A percentile compares a stretch with the other conserved stretches of the same genome.
Conservation (phyloP, 2,113 vertebrate genomes). For the Hassar affinis region DNA sequence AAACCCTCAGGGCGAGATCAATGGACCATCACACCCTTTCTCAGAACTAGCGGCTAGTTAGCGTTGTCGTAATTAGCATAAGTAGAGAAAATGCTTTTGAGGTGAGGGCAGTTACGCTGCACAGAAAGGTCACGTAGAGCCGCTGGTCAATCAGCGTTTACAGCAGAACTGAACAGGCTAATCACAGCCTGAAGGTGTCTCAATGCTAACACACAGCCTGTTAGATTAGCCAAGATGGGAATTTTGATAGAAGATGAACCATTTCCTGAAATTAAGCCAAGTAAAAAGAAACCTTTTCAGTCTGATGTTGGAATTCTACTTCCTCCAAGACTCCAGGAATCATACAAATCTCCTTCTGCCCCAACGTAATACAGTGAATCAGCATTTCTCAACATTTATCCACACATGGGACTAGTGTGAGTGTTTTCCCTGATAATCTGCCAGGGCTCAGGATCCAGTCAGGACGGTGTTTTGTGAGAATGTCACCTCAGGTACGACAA, state of each 20-base stretch:
- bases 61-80: background rate
- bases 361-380: background rate
- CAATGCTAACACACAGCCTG: background rate
- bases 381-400: background rate
- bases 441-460: background rate
- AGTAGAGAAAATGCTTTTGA: background rate
- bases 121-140: background rate
- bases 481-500: background rate
- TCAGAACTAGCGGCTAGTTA: slow-evolving; percentile 18
- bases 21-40: slow-evolving; percentile 39
- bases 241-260: background rate
- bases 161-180: background rate
- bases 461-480: background rate
- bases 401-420: background rate
- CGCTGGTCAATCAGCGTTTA: slow-evolving; percentile 11
- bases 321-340: background rate
- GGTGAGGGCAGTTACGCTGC: background rate
- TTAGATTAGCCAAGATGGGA: background rate
- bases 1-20: slow-evolving; percentile 23
- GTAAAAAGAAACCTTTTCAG: background rate
- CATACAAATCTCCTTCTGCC: background rate
- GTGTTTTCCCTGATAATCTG: background rate
- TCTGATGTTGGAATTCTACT: background rate
- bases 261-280: background rate
- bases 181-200: background rate